Percentiles rank a stretch among this genome's conserved stretches.
These are phyloP conservation scores for Lissocephala sabroskyi DNA, from an alignment of 2,888 invertebrate genomes.

Conservation along the genomic window DNA sequence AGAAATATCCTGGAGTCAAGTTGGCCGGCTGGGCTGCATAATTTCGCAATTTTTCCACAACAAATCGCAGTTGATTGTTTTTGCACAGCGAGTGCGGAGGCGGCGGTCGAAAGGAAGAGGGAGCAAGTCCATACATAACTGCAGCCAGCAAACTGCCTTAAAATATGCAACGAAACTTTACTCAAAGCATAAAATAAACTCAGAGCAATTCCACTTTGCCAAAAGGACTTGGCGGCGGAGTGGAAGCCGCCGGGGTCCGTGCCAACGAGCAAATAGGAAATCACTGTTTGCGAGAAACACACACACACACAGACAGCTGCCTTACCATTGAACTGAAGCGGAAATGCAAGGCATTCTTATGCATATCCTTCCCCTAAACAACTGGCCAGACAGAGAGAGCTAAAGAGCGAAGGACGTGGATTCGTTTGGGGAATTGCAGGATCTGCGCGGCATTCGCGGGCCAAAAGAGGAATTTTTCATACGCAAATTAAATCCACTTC, in stretches of 20 bases:
- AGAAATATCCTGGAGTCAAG: slow-evolving; percentile 46
- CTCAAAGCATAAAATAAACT: slow-evolving; percentile 63
- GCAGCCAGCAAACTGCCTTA: slow-evolving; percentile 48
- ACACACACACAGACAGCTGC: slow-evolving; percentile 11
- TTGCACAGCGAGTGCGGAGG: slow-evolving; percentile 3
- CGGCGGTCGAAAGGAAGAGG: neutral
- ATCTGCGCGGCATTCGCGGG: slow-evolving; percentile 10
- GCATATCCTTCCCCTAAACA: slow-evolving; percentile 65
- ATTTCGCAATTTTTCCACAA: slow-evolving; percentile 63
- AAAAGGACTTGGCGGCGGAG: slow-evolving; percentile 24
- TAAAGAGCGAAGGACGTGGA: slow-evolving; percentile 1
- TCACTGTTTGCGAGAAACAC: slow-evolving; percentile 44
- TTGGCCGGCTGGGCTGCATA: slow-evolving; percentile 39
- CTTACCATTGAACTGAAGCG: slow-evolving; percentile 44
- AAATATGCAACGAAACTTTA: slow-evolving; percentile 63
- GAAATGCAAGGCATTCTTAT: slow-evolving; percentile 67
- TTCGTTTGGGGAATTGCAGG: slow-evolving; percentile 52
- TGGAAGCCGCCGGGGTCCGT: slow-evolving; percentile 4
- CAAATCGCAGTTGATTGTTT: slow-evolving; percentile 66
- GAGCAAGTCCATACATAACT: slow-evolving; percentile 33
- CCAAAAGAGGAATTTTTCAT: slow-evolving; percentile 51
- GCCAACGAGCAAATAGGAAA: slow-evolving; percentile 42
- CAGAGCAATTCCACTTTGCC: slow-evolving; percentile 46
- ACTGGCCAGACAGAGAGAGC: slow-evolving; percentile 29
- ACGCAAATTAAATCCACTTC: slow-evolving; percentile 59